These are phyloP conservation scores for Pseudochromis fuscus DNA, from an alignment of 2,797 vertebrate species.

Conservation along the genomic window DNA sequence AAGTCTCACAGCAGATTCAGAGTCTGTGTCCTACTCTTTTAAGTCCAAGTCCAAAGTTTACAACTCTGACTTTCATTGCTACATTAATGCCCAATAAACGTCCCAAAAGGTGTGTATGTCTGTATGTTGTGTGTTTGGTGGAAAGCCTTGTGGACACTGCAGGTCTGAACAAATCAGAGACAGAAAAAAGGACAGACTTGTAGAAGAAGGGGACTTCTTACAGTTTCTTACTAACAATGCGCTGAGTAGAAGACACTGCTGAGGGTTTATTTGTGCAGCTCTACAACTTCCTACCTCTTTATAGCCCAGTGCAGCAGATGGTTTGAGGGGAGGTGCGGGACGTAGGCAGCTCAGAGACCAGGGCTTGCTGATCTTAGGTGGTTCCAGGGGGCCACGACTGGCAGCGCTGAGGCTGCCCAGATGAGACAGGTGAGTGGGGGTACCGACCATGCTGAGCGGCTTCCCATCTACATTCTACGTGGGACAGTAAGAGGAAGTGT, in stretches of 20 bases:
- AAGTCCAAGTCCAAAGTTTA: neutral
- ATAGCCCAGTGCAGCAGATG: constrained; percentile 96
- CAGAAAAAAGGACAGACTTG: neutral
- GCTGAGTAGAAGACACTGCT: neutral
- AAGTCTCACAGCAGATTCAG: too few relatives aligned
- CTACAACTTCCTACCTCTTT: constrained; percentile 91
- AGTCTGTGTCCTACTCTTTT: neutral
- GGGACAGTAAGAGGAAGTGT: neutral
- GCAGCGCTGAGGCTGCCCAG: constrained; percentile 85
- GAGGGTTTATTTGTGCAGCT: constrained; percentile 30
- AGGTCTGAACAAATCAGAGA: constrained; percentile 7
- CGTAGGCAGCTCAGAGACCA: constrained; percentile 98
- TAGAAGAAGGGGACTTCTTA: constrained; percentile 30
- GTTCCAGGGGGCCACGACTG: constrained; percentile 92
- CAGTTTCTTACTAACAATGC: constrained; percentile 8
- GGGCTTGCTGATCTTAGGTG: constrained; percentile 93
- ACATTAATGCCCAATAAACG: too few relatives aligned
- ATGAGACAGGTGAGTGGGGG: constrained; percentile 82
- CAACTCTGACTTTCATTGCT: too few relatives aligned
- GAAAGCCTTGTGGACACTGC: neutral
- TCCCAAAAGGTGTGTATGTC: neutral
- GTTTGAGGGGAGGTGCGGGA: constrained; percentile 96
- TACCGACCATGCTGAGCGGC: constrained; percentile 68
- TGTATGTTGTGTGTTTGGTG: neutral
- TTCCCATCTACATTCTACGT: constrained; percentile 79